Conservation (phyloP, 2,113 vertebrate genomes). For the Zapornia atra region DNA sequence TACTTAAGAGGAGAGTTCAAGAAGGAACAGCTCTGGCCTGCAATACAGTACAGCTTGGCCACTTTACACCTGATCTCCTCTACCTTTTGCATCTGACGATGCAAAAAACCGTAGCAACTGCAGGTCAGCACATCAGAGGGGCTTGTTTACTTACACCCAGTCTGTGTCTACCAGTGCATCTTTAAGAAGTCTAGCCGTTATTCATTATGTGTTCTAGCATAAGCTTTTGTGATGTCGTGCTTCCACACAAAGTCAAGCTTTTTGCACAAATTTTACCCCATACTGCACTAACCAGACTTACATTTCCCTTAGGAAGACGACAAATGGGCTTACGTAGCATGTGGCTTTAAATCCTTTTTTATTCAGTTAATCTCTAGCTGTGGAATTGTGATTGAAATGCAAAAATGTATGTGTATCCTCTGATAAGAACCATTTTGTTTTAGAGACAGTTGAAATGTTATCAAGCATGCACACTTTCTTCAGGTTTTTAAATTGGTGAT, state of each 20-base stretch:
- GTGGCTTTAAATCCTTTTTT: constrained; percentile 51
- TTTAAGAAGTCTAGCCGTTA: neutral
- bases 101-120: neutral
- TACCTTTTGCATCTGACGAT: neutral
- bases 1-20: neutral
- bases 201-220: neutral
- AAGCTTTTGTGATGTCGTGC: neutral
- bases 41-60: neutral
- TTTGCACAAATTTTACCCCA: neutral
- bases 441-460: constrained; percentile 63
- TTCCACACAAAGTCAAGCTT: neutral
- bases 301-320: constrained; percentile 22
- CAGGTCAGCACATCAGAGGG: neutral
- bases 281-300: neutral
- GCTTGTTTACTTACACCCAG: neutral
- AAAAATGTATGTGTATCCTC: constrained; percentile 55
- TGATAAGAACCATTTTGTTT: constrained; percentile 67
- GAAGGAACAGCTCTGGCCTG: neutral
- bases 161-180: neutral
- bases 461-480: constrained; percentile 18
- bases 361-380: constrained; percentile 49
- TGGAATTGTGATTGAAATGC: constrained; percentile 39
- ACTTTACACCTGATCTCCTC: neutral
- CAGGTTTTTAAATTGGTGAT: constrained; percentile 58
- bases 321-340: constrained; percentile 49